Evolutionary conservation across 1,140 invertebrate species (phyloP), one percentile per base, ranked within the genome.

Genomic region (Drosophila sturtevanti): DNA sequence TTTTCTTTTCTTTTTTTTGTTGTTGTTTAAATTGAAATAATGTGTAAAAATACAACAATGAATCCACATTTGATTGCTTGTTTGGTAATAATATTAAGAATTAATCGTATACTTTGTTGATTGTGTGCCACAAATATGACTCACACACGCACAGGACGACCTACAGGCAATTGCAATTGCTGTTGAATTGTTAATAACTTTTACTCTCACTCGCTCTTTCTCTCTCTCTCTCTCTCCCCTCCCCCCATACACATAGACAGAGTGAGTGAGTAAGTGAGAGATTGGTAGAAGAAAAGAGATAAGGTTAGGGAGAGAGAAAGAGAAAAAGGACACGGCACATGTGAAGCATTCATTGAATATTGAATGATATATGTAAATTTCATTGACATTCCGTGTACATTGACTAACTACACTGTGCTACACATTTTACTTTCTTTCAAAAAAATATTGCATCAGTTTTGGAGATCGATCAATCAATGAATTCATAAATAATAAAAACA

Each of bases 21-120:
- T 16, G 5, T 14, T 14, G 38, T 41, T 41, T 2, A 11, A 21
- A 48, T 48, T 48, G 41, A 21, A 21, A 48, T 48, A 21, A 48
- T 48, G 41, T n/a, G 7, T 44, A 44, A 16, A 44, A 44, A 44
- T 44, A 44, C 41, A 44, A 44, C 41, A 44, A 44, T 44, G 14
- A 6, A 18, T 44, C 2, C 16, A 48, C 16, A 48, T 48, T 10
- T 21, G 41, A 11, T 48, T 48, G 16, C 16, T 18, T 44, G 18
- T 44, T 48, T 48, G 41, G 18, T 61, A n/a, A 22, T 61, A 58
- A 34, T 61, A 61, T 61, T 61, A 41, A 22, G 37, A 61, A 38
- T 41, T 61, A 38, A 37, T 61, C 34, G 34, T 37, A 61, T 38
- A 61, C 37, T 24, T 18, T 44, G 22, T 61, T 61, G 35, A 44